Base-by-base conservation (phyloP, 2,797 vertebrate species). In the Varecia variegata region DNA sequence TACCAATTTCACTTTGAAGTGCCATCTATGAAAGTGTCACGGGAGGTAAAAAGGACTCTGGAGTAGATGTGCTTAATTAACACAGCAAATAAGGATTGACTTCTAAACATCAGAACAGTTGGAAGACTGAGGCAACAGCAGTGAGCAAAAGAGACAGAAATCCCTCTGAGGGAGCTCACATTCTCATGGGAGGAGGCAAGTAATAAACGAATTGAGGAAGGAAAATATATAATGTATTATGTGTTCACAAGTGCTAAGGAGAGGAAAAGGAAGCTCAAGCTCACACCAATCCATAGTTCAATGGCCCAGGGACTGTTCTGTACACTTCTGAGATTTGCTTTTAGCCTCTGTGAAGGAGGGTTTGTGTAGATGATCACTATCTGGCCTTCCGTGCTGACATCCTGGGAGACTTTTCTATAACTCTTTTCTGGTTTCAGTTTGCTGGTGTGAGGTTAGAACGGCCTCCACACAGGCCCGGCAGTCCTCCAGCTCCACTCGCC, bases 401-500 rank as follows among this genome's bases (percentile, higher is more conserved):
- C 50, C 13, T 15, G 32, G 18, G 60, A 54, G 62, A 67, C 38
- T 92, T 71, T 68, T 38, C 50, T 73, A 68, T 56, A 93, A 68
- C 74, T 77, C 11, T 35, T 70, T 60, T 83, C 70, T 67, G 23
- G 21, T 50, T 94, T 91, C 25, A 25, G 47, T 80, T 71, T 77
- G 77, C 54, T 86, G 23, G 50, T 77, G 30, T 92, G 84, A 60
- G 67, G 73, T 92, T 52, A 92, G 76, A 79, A 76, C 14, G 52
- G 27, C 58, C 73, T 93, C 47, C 47, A 54, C 2, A 1, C 1
- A 60, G 96, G 94, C 93, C 2, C 60, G 95, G 94, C 93, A 88
- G 43, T 8, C 25, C 38, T 96, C 96, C 95, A 96, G 30, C 13
- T 94, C 52, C 8, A 32, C 27, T 90, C 96, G 73, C 96, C 32